Evolutionary conservation across 23 tunicate genomes (phyloP).

Genomic region (Oikopleura dioica): DNA sequence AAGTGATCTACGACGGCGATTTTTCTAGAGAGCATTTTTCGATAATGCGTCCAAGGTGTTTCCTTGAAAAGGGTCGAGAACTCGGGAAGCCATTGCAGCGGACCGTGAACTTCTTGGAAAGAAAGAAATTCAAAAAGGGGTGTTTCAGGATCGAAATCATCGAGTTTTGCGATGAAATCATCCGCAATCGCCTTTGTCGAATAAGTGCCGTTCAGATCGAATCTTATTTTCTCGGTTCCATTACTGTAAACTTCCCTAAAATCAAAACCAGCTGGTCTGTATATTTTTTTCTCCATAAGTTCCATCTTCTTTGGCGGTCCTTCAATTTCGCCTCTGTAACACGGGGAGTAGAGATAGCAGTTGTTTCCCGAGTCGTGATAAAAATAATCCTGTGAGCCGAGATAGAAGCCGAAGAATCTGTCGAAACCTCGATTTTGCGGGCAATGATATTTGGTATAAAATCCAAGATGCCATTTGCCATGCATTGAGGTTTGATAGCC

Average conservation of each 20-base stretch:
- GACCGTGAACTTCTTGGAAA: neutral
- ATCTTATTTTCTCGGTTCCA: neutral
- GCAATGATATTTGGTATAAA: neutral
- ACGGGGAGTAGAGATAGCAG: too few species aligned
- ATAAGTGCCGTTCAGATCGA: neutral
- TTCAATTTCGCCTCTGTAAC: neutral
- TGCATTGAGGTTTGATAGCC: neutral
- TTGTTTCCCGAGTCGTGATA: too few species aligned
- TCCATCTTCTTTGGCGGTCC: too few species aligned
- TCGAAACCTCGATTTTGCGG: slow-evolving; percentile 12
- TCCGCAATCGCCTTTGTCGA: neutral
- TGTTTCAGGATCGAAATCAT: neutral
- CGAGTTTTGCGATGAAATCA: neutral
- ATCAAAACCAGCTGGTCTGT: neutral
- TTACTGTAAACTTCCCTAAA: neutral
- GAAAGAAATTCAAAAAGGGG: neutral
- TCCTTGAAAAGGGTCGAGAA: too few species aligned
- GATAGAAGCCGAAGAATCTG: neutral
- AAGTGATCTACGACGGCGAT: too few species aligned
- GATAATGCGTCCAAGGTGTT: too few species aligned
- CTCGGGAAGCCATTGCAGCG: slow-evolving; percentile 17
- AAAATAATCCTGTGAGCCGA: neutral
- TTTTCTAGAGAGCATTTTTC: too few species aligned
- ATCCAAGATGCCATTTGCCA: slow-evolving; percentile 14
- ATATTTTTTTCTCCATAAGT: too few species aligned